A percentile compares a stretch with the other conserved stretches of the same genome.
phyloP scores from a whole-genome alignment of 2,113 vertebrate species.

The Grantiella picta region DNA sequence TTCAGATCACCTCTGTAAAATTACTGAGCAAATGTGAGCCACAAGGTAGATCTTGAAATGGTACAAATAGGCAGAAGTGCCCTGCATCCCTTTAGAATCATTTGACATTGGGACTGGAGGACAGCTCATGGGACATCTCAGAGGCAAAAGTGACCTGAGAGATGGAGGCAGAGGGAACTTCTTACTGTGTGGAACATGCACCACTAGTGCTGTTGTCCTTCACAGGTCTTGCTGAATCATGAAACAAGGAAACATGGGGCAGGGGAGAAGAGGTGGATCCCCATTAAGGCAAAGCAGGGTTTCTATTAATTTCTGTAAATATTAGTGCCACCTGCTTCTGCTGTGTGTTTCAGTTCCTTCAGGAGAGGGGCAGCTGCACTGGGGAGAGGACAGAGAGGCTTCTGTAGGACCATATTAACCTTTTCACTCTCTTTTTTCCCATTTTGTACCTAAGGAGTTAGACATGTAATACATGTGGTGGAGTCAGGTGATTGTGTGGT shows the following conservation, averaged over 20 bases:
- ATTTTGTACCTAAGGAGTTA: background rate
- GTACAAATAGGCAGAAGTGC: background rate
- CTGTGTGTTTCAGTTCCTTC: background rate
- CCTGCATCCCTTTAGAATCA: background rate
- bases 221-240: background rate
- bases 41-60: background rate
- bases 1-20: background rate
- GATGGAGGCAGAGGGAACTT: background rate
- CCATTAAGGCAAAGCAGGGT: background rate
- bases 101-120: background rate
- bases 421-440: background rate
- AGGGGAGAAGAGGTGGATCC: background rate
- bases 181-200: background rate
- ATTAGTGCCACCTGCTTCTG: background rate
- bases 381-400: background rate
- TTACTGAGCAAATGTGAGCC: background rate
- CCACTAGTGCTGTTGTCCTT: background rate
- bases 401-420: background rate
- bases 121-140: background rate
- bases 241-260: background rate
- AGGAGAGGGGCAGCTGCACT: background rate
- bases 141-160: background rate
- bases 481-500: background rate
- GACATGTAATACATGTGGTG: rapidly evolving
- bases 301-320: background rate